Evolutionary conservation across 2,113 vertebrate genomes (phyloP).

Genomic region (Hypocryptadius cinnamomeus): DNA sequence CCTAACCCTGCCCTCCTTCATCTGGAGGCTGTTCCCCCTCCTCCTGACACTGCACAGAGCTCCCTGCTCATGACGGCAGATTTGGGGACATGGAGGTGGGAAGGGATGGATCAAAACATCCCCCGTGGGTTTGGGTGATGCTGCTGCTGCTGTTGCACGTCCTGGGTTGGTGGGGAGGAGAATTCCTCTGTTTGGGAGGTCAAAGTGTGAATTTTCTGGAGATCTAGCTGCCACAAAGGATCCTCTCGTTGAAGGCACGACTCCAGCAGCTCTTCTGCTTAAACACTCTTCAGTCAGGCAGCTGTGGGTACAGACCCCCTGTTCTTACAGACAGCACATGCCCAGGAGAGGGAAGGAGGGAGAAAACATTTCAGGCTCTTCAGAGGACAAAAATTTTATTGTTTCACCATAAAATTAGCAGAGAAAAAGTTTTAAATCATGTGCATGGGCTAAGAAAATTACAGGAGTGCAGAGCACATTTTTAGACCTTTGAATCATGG

Average conservation of each 20-base stretch:
- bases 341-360: not conserved
- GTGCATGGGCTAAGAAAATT: not conserved
- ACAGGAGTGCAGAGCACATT: not conserved
- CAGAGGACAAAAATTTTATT: not conserved
- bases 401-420: not conserved
- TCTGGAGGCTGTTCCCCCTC: not conserved
- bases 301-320: accelerated
- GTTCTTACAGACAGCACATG: not conserved
- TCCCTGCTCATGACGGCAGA: accelerated
- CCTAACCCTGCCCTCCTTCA: not conserved
- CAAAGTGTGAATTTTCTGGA: not conserved
- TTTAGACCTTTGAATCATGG: not conserved
- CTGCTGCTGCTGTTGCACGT: not conserved
- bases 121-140: accelerated
- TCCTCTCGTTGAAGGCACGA: not conserved
- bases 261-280: not conserved
- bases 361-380: not conserved
- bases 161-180: not conserved
- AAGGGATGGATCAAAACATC: not conserved
- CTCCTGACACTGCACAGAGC: not conserved
- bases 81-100: not conserved
- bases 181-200: not conserved
- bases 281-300: not conserved
- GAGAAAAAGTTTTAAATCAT: not conserved
- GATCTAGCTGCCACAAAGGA: not conserved